Evolutionary conservation across 2,797 vertebrate species (phyloP), one percentile per base, ranked within the genome.

Genomic region (Sphenopsis melanotis): DNA sequence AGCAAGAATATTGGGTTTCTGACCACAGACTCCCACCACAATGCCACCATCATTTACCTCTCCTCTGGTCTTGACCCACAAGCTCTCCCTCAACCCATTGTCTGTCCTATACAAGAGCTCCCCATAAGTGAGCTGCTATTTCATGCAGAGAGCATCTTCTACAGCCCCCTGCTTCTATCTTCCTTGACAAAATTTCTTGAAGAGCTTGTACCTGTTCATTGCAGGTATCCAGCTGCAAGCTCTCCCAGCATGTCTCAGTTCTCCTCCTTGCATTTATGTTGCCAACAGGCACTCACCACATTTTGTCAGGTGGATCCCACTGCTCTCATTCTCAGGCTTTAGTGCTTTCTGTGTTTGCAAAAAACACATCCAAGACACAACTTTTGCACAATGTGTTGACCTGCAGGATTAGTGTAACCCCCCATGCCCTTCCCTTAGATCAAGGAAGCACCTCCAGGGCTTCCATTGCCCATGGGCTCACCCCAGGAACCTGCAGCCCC

Each of bases 1-100:
- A 55, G 5, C 4, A 18, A 53, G 30, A 16, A 50, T 0, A 0
- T 39, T 2, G 0, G 6, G 2, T 41, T 7, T 84, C 30, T 17
- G 8, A 57, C 32, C 47, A 83, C 1, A 2, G 12, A 53, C 11
- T 57, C 26, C 23, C 29, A 63, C 19, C 27, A 37, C 41, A 59
- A 42, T 59, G 18, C 29, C 52, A 69, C 26, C 16, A 20, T 59
- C 16, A 11, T 9, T 75, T 65, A 29, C 6, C 9, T 70, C 41
- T 63, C 36, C 21, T 78, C 11, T 59, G 39, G 8, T 75, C 24
- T 27, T 71, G 22, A 75, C 12, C 15, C n/a, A 46, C 8, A 34
- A 78, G 22, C 5, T 81, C n/a, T 81, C 17, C n/a, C 41, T 8
- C 6, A 78, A 13, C 5, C 11, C 63, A 1, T 53, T 46, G 30